These are phyloP conservation scores for Merodon equestris DNA, from an alignment of 2,888 invertebrate genomes.

Conservation along the genomic window DNA sequence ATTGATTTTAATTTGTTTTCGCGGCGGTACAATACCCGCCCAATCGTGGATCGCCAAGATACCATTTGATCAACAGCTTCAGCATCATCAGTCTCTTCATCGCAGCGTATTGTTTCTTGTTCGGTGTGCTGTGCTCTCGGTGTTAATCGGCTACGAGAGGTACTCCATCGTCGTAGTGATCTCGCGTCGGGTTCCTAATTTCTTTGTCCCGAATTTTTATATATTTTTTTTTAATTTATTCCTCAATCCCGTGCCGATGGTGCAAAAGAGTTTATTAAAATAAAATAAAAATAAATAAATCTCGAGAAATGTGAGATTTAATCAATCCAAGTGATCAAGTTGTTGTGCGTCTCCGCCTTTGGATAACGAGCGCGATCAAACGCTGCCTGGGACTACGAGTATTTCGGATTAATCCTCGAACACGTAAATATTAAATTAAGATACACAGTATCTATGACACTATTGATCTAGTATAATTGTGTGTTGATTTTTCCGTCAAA, in stretches of 20 bases:
- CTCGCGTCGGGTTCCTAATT: slow-evolving; percentile 42
- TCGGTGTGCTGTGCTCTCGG: slow-evolving; percentile 9
- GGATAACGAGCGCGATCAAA: slow-evolving; percentile 35
- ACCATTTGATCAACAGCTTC: slow-evolving; percentile 23
- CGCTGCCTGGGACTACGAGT: slow-evolving; percentile 29
- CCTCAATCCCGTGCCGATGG: slow-evolving; percentile 8
- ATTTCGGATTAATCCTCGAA: slow-evolving; percentile 52
- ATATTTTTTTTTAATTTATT: too few species aligned
- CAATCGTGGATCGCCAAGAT: slow-evolving; percentile 35
- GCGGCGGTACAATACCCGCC: not conserved
- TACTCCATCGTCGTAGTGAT: slow-evolving; percentile 30
- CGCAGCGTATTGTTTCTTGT: slow-evolving; percentile 26
- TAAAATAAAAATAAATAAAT: slow-evolving; percentile 36
- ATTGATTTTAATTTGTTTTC: slow-evolving; percentile 32
- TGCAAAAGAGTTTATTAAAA: slow-evolving; percentile 18
- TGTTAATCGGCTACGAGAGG: slow-evolving; percentile 17
- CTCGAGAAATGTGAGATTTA: slow-evolving; percentile 47
- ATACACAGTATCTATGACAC: not conserved
- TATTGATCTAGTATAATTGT: too few species aligned
- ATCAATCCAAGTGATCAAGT: slow-evolving; percentile 18
- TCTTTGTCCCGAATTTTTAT: slow-evolving; percentile 24
- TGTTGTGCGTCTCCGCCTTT: slow-evolving; percentile 20
- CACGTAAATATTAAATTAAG: slow-evolving; percentile 31
- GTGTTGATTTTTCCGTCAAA: slow-evolving; percentile 36
- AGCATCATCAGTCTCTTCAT: slow-evolving; percentile 1